Evolutionary conservation across 2,113 vertebrate species (phyloP).

Genomic region (Coryphaenoides rupestris): DNA sequence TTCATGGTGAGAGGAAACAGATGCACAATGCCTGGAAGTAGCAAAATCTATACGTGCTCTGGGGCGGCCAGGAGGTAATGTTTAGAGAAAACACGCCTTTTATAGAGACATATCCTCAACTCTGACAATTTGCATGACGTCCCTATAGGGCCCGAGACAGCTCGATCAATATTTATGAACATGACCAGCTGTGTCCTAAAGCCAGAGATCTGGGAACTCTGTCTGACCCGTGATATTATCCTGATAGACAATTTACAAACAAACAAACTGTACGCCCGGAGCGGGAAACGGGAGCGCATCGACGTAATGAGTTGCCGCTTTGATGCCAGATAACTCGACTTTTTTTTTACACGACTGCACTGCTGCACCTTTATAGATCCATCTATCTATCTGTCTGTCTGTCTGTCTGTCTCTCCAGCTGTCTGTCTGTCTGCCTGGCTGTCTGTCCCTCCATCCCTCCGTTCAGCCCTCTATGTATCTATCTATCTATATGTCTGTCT

Average conservation of each 20-base stretch:
- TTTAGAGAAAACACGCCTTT: constrained; percentile 49
- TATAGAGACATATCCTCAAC: constrained; percentile 38
- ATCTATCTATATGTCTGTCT: too few relatives aligned
- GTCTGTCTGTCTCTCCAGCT: too few relatives aligned
- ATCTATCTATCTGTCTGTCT: background rate
- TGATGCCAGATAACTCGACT: background rate
- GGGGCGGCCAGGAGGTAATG: constrained; percentile 48
- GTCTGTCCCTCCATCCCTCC: background rate
- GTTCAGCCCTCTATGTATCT: background rate
- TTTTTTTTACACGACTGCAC: background rate
- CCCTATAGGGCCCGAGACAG: constrained; percentile 38
- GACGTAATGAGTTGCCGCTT: background rate
- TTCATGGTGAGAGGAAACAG: constrained; percentile 52
- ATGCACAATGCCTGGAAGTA: constrained; percentile 63
- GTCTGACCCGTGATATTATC: constrained; percentile 47
- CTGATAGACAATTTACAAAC: constrained; percentile 26
- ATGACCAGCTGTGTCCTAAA: constrained; percentile 41
- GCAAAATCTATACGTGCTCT: constrained; percentile 19
- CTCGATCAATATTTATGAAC: constrained; percentile 59
- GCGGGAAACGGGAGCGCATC: background rate
- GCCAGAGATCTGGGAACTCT: background rate
- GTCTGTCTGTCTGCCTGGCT: background rate
- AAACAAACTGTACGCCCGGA: constrained; percentile 28
- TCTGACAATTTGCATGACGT: constrained; percentile 46
- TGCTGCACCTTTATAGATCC: background rate